A percentile compares a stretch with the other conserved stretches of the same genome.
phyloP scores from a whole-genome alignment of 2,113 vertebrate species.

The Setophaga kirtlandii region DNA sequence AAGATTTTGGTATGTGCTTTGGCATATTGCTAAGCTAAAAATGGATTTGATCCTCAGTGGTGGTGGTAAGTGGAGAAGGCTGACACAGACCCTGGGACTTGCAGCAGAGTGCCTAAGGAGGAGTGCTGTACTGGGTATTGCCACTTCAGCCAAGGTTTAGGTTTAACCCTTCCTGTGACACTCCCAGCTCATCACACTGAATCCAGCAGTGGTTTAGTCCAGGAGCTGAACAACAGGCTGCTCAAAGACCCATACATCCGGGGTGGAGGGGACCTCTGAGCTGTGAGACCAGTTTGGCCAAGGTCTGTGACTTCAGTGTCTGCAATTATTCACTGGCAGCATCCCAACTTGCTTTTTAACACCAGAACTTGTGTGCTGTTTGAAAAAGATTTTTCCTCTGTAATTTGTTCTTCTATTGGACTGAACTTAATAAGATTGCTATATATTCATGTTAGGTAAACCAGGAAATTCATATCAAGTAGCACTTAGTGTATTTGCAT shows the following conservation, averaged over 20 bases:
- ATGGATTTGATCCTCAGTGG: neutral
- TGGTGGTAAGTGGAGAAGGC: neutral
- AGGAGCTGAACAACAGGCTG: neutral
- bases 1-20: neutral
- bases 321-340: neutral
- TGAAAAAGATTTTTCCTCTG: neutral
- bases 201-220: neutral
- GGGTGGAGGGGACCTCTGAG: conserved; percentile 14
- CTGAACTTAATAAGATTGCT: neutral
- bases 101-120: neutral
- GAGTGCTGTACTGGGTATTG: neutral
- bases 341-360: neutral
- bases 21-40: neutral
- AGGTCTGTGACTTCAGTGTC: neutral
- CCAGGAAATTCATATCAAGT: conserved; percentile 20
- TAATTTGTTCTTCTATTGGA: conserved; percentile 4
- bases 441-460: neutral
- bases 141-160: neutral
- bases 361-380: neutral
- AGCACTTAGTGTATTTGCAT: neutral
- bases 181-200: neutral
- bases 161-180: neutral
- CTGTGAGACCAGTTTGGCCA: conserved; percentile 16
- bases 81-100: neutral
- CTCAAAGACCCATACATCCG: neutral